Evolutionary conservation across 2,113 vertebrate genomes (phyloP).

Genomic region (Mustelus asterias): DNA sequence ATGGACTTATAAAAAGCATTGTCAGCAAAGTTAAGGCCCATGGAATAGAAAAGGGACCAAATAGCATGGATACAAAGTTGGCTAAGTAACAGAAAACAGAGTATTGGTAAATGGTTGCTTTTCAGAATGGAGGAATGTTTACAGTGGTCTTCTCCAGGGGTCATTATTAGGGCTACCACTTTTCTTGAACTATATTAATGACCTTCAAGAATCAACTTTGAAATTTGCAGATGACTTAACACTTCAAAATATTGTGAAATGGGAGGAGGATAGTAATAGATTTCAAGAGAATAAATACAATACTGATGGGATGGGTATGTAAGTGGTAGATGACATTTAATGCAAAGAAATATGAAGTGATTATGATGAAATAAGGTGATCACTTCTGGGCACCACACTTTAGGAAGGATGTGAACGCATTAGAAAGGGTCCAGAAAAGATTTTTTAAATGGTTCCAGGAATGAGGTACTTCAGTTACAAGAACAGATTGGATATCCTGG

Average conservation of each 20-base stretch:
- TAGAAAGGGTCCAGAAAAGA: not conserved
- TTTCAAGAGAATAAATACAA: no score
- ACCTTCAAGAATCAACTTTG: no score
- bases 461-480: not conserved
- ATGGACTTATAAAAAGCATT: not conserved
- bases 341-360: no score
- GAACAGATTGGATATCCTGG: not conserved
- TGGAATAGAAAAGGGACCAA: not conserved
- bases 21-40: not conserved
- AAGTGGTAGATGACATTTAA: no score
- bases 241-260: no score
- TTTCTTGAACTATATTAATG: no score
- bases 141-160: not conserved
- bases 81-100: not conserved
- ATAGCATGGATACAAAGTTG: not conserved
- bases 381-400: not conserved
- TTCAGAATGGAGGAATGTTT: not conserved
- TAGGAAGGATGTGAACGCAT: not conserved
- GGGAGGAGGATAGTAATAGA: no score
- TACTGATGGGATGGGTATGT: no score
- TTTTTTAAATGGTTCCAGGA: not conserved
- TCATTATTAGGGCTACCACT: not conserved
- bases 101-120: not conserved
- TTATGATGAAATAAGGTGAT: not conserved
- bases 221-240: no score